Evolutionary conservation across 2,888 invertebrate species (phyloP), one percentile per base, ranked within the genome.

Genomic region (Blera fallax): DNA sequence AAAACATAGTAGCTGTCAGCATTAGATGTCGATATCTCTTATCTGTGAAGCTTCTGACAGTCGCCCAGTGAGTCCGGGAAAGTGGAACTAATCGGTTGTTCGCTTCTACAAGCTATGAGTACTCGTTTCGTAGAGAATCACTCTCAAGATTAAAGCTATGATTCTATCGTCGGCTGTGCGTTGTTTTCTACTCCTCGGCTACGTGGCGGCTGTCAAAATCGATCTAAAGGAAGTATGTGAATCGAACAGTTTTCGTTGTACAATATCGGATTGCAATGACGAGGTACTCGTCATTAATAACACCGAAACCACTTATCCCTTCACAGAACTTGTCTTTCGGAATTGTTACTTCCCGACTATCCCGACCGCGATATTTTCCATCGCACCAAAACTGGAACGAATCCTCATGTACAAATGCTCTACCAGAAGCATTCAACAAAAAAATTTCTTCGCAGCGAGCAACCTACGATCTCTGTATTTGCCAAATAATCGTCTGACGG

Each of bases 391-490:
- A n/a, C 79, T 91, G n/a, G 87, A 87, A 18, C 87, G 87, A 0
- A 76, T 91, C 7, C 48, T 89, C 3, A 81, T 91, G 84, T 89
- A 89, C 29, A 90, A 90, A 60, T 89, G 90, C 62, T 88, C 87
- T 11, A 32, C 90, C 0, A 88, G 88, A 64, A 87, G 84, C 10
- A 52, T 90, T 3, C 79, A 80, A 10, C 78, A 78, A 18, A 88
- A 76, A 24, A 89, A 89, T 16, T 89, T 91, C 8, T 64, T 76
- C 0, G 18, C 67, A 0, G 89, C 88, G 5, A 14, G 32, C 1
- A 82, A 88, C 40, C 76, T 91, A 2, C 87, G 60, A 0, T 87
- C 87, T 0, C 69, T 91, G 37, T 81, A 88, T 11, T 52, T 91
- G 78, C 90, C 90, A 37, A 76, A 80, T 54, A 90, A 89, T 79